phyloP scores from a whole-genome alignment of 2,888 invertebrate species.

The Phyto melanocephala region DNA sequence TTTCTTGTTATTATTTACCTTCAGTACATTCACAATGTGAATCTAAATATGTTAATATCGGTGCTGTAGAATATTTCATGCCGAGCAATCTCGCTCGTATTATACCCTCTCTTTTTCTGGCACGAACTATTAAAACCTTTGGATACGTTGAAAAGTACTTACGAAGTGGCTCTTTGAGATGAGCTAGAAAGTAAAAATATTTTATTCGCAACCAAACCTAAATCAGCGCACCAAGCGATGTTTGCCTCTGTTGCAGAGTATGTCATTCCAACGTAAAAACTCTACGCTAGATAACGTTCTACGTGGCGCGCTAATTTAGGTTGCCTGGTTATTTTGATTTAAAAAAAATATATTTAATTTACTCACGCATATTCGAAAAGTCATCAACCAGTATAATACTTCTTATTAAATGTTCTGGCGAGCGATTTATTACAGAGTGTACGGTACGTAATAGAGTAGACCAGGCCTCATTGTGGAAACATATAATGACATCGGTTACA shows the following conservation, averaged over 20 bases:
- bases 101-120: constrained; percentile 94
- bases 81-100: constrained; percentile 96
- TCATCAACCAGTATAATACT: constrained; percentile 98
- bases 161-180: constrained; percentile 93
- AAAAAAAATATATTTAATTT: not conserved
- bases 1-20: too few species aligned
- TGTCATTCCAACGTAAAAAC: too few species aligned
- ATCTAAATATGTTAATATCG: constrained; percentile 96
- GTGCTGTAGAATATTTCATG: constrained; percentile 89
- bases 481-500: constrained; percentile 93
- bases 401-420: constrained; percentile 92
- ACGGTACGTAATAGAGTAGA: constrained; percentile 96
- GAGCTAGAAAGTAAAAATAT: constrained; percentile 82
- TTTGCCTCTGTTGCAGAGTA: too few species aligned
- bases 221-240: too few species aligned
- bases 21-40: constrained; percentile 98
- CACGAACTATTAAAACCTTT: constrained; percentile 96
- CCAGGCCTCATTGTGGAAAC: constrained; percentile 99
- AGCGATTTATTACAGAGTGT: constrained; percentile 95
- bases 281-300: too few species aligned
- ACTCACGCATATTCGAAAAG: constrained; percentile 95
- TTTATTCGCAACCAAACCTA: not conserved
- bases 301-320: too few species aligned
- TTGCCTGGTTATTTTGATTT: too few species aligned
- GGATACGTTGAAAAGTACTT: constrained; percentile 94